Base-by-base conservation (phyloP, 2,113 vertebrate genomes). In the Capreolus pygargus region DNA sequence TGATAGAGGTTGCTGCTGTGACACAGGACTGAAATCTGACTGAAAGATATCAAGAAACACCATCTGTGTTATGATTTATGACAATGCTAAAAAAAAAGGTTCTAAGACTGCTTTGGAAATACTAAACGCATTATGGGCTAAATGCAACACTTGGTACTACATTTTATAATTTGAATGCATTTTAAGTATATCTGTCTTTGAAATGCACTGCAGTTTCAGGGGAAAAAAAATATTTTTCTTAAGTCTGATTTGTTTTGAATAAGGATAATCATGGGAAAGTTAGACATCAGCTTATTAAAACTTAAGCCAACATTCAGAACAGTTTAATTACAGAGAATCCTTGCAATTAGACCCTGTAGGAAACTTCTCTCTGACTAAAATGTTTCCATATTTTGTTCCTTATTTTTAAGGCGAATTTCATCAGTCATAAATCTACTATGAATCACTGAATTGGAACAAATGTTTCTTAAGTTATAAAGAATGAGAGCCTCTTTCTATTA, bases 11-110 rank as follows among this genome's bases (percentile, higher is more conserved):
- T 92, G 94, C 19, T 86, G 92, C 60, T 64, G 39, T 94, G 55
- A 36, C 64, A 89, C 28, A 82, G 33, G 60, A 83, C 50, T 96
- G 60, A 95, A 98, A 97, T 96, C 50, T 86, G 67, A 92, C 85
- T 55, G 70, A 96, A 96, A 95, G 79, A 87, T 67, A 93, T 74
- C 78, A 92, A 96, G 92, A 96, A 96, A 89, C 33, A 96, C 95
- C 97, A 98, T 97, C 96, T 98, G 97, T 98, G 92, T 97, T 97
- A 88, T 95, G 88, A 97, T 97, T 97, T 92, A 91, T 95, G 95
- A 95, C 92, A 89, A 85, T 93, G 60, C 92, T 54, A 94, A 94
- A 96, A 91, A 86, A 89, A 92, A 85, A 93, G 23, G 16, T 85
- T 86, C 50, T 96, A 95, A 92, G 43, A 76, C 45, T 91, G 33